A percentile compares a stretch with the other conserved stretches of the same genome.
phyloP scores from a whole-genome alignment of 2,113 vertebrate genomes.

The Ivindomyrus marchei region DNA sequence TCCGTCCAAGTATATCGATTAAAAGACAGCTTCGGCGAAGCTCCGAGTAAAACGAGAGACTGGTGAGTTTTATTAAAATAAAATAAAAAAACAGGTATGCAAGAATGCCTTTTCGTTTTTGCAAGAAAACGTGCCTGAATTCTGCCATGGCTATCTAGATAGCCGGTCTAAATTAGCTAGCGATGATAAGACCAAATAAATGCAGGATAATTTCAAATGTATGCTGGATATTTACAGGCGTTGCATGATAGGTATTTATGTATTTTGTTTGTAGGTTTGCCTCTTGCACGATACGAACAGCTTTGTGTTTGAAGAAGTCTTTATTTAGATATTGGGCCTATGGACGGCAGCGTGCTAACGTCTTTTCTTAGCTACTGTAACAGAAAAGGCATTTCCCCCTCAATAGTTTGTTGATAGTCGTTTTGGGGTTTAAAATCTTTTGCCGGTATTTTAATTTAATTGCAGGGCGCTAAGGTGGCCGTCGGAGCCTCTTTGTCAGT shows the following conservation, averaged over 20 bases:
- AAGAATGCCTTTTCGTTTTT: not conserved
- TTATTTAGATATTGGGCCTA: not conserved
- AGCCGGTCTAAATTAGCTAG: not conserved
- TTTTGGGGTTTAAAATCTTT: not conserved
- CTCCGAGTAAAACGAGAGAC: not conserved
- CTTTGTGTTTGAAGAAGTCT: not conserved
- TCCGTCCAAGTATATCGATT: not conserved
- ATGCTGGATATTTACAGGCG: not conserved
- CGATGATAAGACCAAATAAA: not conserved
- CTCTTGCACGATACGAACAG: not conserved
- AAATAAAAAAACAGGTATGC: not conserved
- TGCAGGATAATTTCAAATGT: not conserved
- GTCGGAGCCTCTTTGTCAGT: not conserved
- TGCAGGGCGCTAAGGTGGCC: not conserved
- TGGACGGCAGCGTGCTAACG: not conserved
- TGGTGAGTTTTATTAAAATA: conserved; percentile 11
- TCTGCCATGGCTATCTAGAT: not conserved
- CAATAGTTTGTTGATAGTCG: not conserved
- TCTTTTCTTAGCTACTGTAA: not conserved
- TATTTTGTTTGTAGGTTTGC: not conserved
- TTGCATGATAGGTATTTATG: not conserved
- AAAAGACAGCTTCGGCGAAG: not conserved
- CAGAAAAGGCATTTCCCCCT: not conserved
- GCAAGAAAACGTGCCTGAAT: not conserved
- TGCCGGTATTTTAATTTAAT: not conserved